phyloP scores from a whole-genome alignment of 2,113 vertebrate species.

The Struthidea cinerea region DNA sequence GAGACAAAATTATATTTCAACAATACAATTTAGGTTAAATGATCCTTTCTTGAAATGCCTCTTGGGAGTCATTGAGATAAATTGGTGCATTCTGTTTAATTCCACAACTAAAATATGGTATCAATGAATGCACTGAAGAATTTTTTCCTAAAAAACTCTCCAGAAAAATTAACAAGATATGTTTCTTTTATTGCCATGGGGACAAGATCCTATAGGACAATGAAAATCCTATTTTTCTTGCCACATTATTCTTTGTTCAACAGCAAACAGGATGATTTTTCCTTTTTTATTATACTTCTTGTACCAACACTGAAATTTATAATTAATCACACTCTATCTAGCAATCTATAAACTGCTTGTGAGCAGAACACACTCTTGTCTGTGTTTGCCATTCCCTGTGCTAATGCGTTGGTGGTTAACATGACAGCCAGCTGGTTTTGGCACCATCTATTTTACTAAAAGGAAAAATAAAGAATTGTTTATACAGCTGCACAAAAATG shows the following conservation, averaged over 20 bases:
- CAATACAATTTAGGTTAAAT: neutral
- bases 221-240: neutral
- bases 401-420: neutral
- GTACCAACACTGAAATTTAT: neutral
- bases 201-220: neutral
- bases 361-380: neutral
- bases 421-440: neutral
- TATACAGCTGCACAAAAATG: constrained; percentile 7
- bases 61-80: neutral
- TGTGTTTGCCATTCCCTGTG: neutral
- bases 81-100: neutral
- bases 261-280: accelerated
- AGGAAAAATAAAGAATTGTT: neutral
- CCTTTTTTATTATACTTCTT: neutral
- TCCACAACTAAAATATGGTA: neutral
- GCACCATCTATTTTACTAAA: neutral
- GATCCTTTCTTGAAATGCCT: neutral
- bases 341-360: neutral
- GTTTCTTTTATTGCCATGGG: neutral
- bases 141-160: neutral
- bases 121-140: neutral
- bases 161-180: neutral
- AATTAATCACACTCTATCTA: neutral
- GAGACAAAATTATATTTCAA: neutral
- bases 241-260: neutral